phyloP scores from a whole-genome alignment of 2,888 invertebrate species.

The Protophormia terraenovae region DNA sequence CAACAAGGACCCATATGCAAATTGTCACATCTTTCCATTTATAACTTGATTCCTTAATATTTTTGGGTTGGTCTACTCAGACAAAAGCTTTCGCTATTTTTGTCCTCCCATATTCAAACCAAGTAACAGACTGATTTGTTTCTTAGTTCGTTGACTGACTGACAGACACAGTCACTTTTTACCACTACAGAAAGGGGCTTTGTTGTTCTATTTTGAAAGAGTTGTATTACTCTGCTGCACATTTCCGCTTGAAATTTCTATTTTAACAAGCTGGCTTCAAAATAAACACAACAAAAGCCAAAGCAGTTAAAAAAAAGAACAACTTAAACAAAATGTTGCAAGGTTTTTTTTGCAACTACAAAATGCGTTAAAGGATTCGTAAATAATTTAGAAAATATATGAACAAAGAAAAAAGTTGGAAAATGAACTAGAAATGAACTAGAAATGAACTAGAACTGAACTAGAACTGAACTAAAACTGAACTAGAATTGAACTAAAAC shows the following conservation, averaged over 20 bases:
- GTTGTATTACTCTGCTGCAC: conserved; percentile 56
- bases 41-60: too few species aligned
- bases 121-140: conserved; percentile 59
- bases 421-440: neutral
- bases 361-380: conserved; percentile 50
- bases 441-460: neutral
- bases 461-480: neutral
- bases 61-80: neutral
- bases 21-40: too few species aligned
- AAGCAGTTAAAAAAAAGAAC: neutral
- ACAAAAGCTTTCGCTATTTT: neutral
- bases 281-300: conserved; percentile 11
- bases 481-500: neutral
- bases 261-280: conserved; percentile 58
- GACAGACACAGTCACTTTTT: conserved; percentile 39
- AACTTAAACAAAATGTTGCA: conserved; percentile 34
- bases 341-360: conserved; percentile 29
- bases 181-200: conserved; percentile 38
- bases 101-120: neutral
- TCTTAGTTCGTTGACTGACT: conserved; percentile 56
- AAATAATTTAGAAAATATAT: conserved; percentile 16
- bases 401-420: neutral
- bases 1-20: too few species aligned
- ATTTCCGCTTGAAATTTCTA: conserved; percentile 66
- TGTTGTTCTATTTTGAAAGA: conserved; percentile 21